Conservation (phyloP, 2,113 vertebrate genomes). For the Engystomops pustulosus region DNA sequence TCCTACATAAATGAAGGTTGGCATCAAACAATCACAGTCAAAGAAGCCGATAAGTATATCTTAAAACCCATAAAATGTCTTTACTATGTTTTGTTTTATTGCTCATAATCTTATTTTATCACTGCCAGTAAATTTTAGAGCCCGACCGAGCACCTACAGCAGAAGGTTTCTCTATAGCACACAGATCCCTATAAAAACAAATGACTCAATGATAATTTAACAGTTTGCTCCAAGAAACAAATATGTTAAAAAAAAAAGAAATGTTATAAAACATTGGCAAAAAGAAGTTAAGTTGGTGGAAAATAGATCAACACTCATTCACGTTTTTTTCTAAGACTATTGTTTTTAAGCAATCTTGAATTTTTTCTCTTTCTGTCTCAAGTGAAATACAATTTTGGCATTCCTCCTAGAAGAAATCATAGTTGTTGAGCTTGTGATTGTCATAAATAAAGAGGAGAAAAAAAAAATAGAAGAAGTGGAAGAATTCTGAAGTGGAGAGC, state of each 20-base stretch:
- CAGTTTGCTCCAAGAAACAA: slow-evolving; percentile 34
- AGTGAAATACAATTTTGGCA: slow-evolving; percentile 49
- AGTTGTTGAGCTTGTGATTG: slow-evolving; percentile 21
- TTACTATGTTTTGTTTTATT: slow-evolving; percentile 35
- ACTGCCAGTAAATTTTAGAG: slow-evolving; percentile 26
- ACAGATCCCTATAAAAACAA: slow-evolving; percentile 32
- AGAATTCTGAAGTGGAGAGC: slow-evolving; percentile 10
- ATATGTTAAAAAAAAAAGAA: slow-evolving; percentile 41
- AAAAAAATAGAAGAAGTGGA: background rate
- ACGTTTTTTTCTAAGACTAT: slow-evolving; percentile 15
- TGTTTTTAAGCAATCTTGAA: slow-evolving; percentile 12
- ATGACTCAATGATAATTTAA: slow-evolving; percentile 47
- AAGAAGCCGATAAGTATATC: slow-evolving; percentile 9
- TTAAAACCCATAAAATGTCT: slow-evolving; percentile 28
- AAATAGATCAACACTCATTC: slow-evolving; percentile 17
- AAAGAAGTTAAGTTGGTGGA: background rate
- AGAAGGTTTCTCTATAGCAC: slow-evolving; percentile 42
- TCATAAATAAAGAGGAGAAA: slow-evolving; percentile 19
- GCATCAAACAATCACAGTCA: slow-evolving; percentile 14
- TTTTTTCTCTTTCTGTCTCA: background rate
- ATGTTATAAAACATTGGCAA: slow-evolving; percentile 21
- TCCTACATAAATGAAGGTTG: background rate
- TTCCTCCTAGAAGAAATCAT: slow-evolving; percentile 37
- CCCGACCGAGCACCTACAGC: slow-evolving; percentile 29
- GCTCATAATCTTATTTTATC: slow-evolving; percentile 27